Base-by-base conservation (phyloP, 37 sponge, comb jelly and placozoan genomes). In the Aphrocallistes beatrix region DNA sequence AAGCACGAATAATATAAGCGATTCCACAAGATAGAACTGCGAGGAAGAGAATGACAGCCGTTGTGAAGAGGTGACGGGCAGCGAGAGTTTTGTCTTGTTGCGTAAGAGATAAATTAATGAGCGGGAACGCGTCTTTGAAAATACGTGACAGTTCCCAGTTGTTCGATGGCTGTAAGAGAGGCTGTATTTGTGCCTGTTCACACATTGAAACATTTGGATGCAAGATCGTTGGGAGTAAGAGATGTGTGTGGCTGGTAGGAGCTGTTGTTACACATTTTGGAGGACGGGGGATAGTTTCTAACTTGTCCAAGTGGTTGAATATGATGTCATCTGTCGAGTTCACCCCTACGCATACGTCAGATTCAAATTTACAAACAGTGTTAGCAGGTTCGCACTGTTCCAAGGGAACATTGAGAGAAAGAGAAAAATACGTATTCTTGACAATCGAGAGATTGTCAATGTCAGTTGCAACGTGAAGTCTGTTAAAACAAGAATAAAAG, bases 71-170 rank as follows among this genome's bases (percentile, higher is more conserved):
- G n/a, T 13, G 75, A 25, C n/a, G 10, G 34, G 34, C 34, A 60
- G 75, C 75, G 3, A 32, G 34, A 30, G 8, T 19, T 60, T 60
- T 60, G n/a, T 13, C 21, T 13, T 60, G 75, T 30, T 60, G 28
- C 10, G 75, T 60, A 13, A 60, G 75, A 60, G 75, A 3, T 60
- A 60, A 13, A 28, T 60, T 60, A 30, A 60, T 13, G 75, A 60
- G 75, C 25, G 75, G 75, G n/a, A 60, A 60, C 28, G 75, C 75
- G 34, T 60, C 75, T 60, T 60, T 60, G 34, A 60, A 60, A 6
- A 60, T 32, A 60, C 25, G 75, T 19, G 75, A 60, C 34, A 60
- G 75, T 30, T 60, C 75, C 75, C 75, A 60, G 75, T 60, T 60
- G 75, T 60, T 60, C 8, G 75, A 60, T 13, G 75, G 32, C 75